Percentiles rank a stretch among this genome's conserved stretches.
These are phyloP conservation scores for Sciaenops ocellatus DNA, from an alignment of 2,797 vertebrate genomes.

Conservation along the genomic window DNA sequence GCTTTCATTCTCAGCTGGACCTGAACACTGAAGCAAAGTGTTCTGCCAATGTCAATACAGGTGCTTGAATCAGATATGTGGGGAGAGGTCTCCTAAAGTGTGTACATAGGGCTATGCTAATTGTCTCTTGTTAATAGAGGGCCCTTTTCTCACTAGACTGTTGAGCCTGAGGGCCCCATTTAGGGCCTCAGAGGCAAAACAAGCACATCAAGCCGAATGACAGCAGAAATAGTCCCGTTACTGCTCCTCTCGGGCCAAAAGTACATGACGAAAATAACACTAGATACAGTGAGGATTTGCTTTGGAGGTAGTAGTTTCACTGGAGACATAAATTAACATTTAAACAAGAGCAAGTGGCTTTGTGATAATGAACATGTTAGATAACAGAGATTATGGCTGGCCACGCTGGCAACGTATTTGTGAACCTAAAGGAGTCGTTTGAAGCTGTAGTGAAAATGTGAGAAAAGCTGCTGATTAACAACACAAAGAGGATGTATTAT, in stretches of 20 bases:
- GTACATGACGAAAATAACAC: not conserved
- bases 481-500: not conserved
- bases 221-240: slow-evolving; percentile 39
- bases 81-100: slow-evolving; percentile 69
- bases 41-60: slow-evolving; percentile 82
- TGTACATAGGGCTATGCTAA: slow-evolving; percentile 74
- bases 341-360: slow-evolving; percentile 24
- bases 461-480: slow-evolving; percentile 15
- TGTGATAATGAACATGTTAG: slow-evolving; percentile 42
- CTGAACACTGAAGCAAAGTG: slow-evolving; percentile 57
- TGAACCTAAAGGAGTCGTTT: slow-evolving; percentile 2
- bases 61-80: slow-evolving; percentile 68
- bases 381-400: slow-evolving; percentile 23
- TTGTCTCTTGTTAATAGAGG: slow-evolving; percentile 72
- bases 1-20: slow-evolving; percentile 71
- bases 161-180: slow-evolving; percentile 63
- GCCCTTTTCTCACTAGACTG: slow-evolving; percentile 65
- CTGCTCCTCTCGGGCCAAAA: not conserved
- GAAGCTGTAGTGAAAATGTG: not conserved
- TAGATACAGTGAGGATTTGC: slow-evolving; percentile 10
- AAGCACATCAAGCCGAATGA: slow-evolving; percentile 51
- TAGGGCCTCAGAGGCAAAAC: slow-evolving; percentile 62
- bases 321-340: slow-evolving; percentile 53
- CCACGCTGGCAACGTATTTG: slow-evolving; percentile 9
- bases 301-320: slow-evolving; percentile 41